Evolutionary conservation across 1,140 invertebrate species (phyloP), one percentile per base, ranked within the genome.

Genomic region (Asbolus verrucosus): DNA sequence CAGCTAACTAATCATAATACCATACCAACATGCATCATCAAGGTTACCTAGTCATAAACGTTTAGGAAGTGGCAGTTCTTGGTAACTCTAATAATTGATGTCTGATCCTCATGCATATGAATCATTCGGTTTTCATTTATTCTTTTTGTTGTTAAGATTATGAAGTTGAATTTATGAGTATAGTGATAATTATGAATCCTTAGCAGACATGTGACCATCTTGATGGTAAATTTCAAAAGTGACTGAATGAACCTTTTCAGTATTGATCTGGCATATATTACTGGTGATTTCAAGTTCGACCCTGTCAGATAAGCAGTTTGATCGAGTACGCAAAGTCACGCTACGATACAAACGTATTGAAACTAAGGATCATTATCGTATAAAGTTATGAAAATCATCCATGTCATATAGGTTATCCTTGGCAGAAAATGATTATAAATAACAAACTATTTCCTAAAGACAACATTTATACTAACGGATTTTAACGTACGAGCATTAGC

Each of bases 241-340:
- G 50, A 38, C 46, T 67, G 41, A 67, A 59, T 67, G 46, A 67
- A 67, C 66, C 36, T 60, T 59, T 59, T n/a, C 36, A 8, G 61
- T 63, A 63, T 63, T 18, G 61, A 63, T 63, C 33, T 16, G 33
- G 61, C 31, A 15, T 38, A 36, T 39, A 36, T 21, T 63, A 63
- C 39, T 63, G 61, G 61, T 63, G 61, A 63, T 63, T 63, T 63
- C 33, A 63, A 63, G 61, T 63, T 63, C 61, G 61, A 63, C 61
- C 61, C 11, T 54, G 68, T 41, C 59, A 70, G 60, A 70, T 65
- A 70, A 43, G 60, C 31, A 18, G 16, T 16, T 50, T 70, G 68
- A 70, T 70, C 31, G 60, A 70, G 60, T 70, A 54, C 19, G 39
- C 15, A 11, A 19, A 65, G 68, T 70, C 68, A 70, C 68, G 68